Evolutionary conservation across 2,113 vertebrate species (phyloP).

Genomic region (Barnardius zonarius): DNA sequence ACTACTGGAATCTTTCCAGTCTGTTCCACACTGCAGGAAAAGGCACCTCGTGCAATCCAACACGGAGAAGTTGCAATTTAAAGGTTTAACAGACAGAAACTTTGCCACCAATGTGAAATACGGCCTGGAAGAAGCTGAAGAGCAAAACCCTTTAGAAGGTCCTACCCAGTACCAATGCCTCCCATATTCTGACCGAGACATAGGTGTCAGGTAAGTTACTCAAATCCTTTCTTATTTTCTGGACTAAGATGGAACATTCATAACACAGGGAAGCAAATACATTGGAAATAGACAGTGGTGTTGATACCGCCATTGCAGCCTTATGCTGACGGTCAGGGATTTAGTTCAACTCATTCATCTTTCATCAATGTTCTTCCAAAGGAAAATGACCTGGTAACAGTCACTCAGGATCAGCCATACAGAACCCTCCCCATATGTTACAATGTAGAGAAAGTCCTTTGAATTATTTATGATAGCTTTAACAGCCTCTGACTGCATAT

Average conservation of each 20-base stretch:
- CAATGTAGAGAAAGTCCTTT: fast-evolving
- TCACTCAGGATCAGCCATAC: neutral
- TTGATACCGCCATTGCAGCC: fast-evolving
- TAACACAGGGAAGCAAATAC: neutral
- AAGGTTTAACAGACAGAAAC: neutral
- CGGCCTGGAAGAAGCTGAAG: neutral
- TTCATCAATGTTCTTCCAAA: neutral
- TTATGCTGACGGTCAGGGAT: too few species aligned
- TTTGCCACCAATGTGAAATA: neutral
- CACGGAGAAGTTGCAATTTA: neutral
- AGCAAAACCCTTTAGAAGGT: neutral
- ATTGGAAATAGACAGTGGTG: fast-evolving
- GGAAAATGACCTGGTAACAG: neutral
- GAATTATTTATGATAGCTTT: neutral
- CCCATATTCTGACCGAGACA: too few species aligned
- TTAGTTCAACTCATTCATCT: neutral
- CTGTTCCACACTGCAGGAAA: fast-evolving
- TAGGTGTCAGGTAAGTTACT: neutral
- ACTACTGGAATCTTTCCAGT: neutral
- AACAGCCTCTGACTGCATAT: neutral
- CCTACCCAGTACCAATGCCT: neutral
- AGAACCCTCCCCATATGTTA: neutral
- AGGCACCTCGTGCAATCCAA: neutral
- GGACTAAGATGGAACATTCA: neutral
- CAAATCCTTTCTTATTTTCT: neutral